Conservation (phyloP, 2,888 invertebrate genomes). For the Subacronicta megacephala region DNA sequence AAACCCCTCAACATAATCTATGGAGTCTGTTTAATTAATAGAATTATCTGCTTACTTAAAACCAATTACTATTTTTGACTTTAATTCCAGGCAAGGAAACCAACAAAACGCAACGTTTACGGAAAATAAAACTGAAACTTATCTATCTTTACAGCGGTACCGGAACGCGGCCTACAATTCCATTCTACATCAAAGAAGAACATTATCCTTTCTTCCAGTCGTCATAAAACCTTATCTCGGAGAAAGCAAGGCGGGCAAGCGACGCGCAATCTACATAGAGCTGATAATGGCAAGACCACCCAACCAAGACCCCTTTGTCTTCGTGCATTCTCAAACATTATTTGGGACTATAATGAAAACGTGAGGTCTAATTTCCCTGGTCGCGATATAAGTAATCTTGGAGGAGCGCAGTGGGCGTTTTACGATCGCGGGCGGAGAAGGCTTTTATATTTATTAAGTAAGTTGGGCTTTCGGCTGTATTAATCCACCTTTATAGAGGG, state of each 20-base stretch:
- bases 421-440: slow-evolving; percentile 86
- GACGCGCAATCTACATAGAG: slow-evolving; percentile 87
- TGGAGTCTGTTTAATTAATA: too few relatives aligned
- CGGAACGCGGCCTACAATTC: slow-evolving; percentile 75
- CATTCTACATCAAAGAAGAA: slow-evolving; percentile 84
- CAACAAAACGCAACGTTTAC: slow-evolving; percentile 35
- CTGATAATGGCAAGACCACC: slow-evolving; percentile 85
- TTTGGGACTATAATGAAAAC: slow-evolving; percentile 76
- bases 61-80: too few relatives aligned
- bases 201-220: slow-evolving; percentile 88
- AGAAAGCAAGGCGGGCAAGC: slow-evolving; percentile 83
- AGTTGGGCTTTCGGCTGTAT: slow-evolving; percentile 89
- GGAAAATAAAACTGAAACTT: slow-evolving; percentile 67
- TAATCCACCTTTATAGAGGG: slow-evolving; percentile 89
- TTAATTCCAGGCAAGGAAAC: slow-evolving; percentile 45
- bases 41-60: too few relatives aligned
- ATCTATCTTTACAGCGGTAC: slow-evolving; percentile 80
- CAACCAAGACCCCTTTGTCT: slow-evolving; percentile 66
- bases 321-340: slow-evolving; percentile 52
- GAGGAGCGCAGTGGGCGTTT: slow-evolving; percentile 86
- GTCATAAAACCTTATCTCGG: slow-evolving; percentile 86
- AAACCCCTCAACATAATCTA: too few relatives aligned
- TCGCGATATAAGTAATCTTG: slow-evolving; percentile 86
- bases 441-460: slow-evolving; percentile 91
- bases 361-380: slow-evolving; percentile 72